phyloP scores from a whole-genome alignment of 2,888 invertebrate genomes.

The Phrixothrix hirtus region DNA sequence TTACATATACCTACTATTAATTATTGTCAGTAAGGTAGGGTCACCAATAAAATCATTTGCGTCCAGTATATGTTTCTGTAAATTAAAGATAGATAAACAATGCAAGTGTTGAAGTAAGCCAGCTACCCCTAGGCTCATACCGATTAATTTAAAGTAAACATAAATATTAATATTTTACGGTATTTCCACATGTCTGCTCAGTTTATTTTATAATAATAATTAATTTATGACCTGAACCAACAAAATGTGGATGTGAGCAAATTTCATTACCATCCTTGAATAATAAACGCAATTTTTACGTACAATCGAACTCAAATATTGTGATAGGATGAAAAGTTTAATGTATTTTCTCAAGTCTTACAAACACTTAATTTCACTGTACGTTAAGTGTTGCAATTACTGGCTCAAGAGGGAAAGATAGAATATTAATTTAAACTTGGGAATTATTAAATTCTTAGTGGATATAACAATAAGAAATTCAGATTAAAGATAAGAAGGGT shows the following conservation, averaged over 20 bases:
- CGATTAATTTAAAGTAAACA: conserved; percentile 13
- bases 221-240: background rate
- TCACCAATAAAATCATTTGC: too few relatives aligned
- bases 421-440: too few relatives aligned
- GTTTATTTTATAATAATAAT: conserved; percentile 1
- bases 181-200: background rate
- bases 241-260: background rate
- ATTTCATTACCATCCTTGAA: conserved; percentile 2
- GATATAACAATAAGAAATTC: conserved; percentile 1
- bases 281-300: background rate
- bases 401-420: too few relatives aligned
- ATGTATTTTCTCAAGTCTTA: background rate
- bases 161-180: conserved; percentile 4
- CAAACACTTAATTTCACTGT: too few relatives aligned
- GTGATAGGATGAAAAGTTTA: background rate
- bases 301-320: background rate
- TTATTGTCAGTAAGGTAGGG: too few relatives aligned
- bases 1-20: background rate
- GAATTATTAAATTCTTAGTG: conserved; percentile 4
- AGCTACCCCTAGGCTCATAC: background rate
- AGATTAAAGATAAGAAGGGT: conserved; percentile 4
- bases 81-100: too few relatives aligned
- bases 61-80: too few relatives aligned
- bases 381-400: too few relatives aligned
- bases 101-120: conserved; percentile 1